phyloP scores from a whole-genome alignment of 2,888 invertebrate genomes.

The Pandemis heparana region DNA sequence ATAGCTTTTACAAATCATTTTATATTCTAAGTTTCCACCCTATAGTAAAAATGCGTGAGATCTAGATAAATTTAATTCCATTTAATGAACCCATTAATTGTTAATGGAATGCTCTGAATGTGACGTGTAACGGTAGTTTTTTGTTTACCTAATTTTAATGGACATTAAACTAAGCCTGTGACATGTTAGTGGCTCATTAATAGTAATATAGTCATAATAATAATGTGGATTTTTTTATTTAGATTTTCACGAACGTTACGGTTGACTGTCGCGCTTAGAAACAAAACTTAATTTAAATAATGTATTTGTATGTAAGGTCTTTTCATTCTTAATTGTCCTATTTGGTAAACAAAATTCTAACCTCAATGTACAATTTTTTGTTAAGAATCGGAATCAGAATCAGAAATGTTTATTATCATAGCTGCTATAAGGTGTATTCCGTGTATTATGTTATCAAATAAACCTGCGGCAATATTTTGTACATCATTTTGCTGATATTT shows the following conservation, averaged over 20 bases:
- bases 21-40: neutral
- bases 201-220: neutral
- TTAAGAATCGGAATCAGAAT: too few relatives aligned
- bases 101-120: constrained; percentile 14
- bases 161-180: neutral
- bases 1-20: too few relatives aligned
- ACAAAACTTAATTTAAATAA: neutral
- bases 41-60: constrained; percentile 10
- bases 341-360: too few relatives aligned
- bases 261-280: neutral
- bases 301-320: too few relatives aligned
- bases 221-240: neutral
- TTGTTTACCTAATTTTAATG: constrained; percentile 12
- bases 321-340: too few relatives aligned
- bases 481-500: too few relatives aligned
- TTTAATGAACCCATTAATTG: constrained; percentile 30
- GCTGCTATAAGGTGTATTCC: too few relatives aligned
- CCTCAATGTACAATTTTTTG: too few relatives aligned
- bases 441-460: too few relatives aligned
- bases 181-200: neutral
- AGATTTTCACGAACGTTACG: neutral
- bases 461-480: too few relatives aligned
- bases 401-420: too few relatives aligned
- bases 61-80: constrained; percentile 16
- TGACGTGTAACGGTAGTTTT: constrained; percentile 5